Evolutionary conservation across 1,140 invertebrate species (phyloP).

Genomic region (Rhizoglyphus robini): DNA sequence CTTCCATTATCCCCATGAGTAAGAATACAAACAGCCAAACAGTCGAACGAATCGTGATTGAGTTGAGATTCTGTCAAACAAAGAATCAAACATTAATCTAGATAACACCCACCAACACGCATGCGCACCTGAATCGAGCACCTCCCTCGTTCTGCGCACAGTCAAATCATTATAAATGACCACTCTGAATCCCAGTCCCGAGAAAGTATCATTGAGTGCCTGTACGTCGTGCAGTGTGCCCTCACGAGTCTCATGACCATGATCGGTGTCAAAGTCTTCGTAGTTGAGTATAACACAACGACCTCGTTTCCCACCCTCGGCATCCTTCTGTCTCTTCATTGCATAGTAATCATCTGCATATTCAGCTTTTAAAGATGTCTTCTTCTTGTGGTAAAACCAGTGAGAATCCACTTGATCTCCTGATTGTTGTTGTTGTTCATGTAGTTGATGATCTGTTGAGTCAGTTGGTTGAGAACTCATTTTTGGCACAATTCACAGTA

Average conservation of each 20-base stretch:
- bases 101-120: background rate
- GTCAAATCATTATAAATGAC: slow-evolving; percentile 42
- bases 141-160: slow-evolving; percentile 46
- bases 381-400: too few relatives aligned
- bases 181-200: slow-evolving; percentile 34
- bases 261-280: slow-evolving; percentile 39
- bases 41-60: slow-evolving; percentile 64
- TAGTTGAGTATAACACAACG: slow-evolving; percentile 83
- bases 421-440: too few relatives aligned
- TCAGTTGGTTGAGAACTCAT: too few relatives aligned
- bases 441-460: too few relatives aligned
- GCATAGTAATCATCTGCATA: too few relatives aligned
- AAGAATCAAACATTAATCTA: background rate
- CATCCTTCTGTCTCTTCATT: too few relatives aligned
- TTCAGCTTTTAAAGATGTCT: too few relatives aligned
- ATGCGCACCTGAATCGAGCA: slow-evolving; percentile 44
- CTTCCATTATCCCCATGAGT: slow-evolving; percentile 73
- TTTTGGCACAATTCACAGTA: too few relatives aligned
- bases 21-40: slow-evolving; percentile 61
- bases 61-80: slow-evolving; percentile 41
- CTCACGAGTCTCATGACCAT: slow-evolving; percentile 28
- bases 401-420: too few relatives aligned
- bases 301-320: slow-evolving; percentile 66
- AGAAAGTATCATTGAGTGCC: slow-evolving; percentile 30
- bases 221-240: slow-evolving; percentile 35